These are phyloP conservation scores for Morphnarchus princeps DNA, from an alignment of 2,113 vertebrate genomes.

Conservation along the genomic window DNA sequence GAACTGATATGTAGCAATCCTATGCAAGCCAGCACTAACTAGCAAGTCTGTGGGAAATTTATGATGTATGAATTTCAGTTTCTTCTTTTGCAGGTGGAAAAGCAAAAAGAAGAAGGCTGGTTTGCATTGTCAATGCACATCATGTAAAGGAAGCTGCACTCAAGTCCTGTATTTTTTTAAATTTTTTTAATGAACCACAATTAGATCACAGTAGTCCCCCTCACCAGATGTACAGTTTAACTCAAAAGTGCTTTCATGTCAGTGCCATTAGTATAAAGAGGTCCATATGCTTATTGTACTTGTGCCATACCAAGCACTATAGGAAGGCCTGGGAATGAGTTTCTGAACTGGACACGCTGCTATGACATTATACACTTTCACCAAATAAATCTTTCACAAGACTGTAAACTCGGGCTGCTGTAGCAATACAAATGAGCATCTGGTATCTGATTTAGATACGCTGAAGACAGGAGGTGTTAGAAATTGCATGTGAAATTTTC, in stretches of 20 bases:
- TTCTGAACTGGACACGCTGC: not conserved
- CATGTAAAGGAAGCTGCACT: constrained; percentile 39
- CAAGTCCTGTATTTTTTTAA: not conserved
- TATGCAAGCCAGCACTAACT: not conserved
- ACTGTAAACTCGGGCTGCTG: not conserved
- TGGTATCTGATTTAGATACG: accelerated
- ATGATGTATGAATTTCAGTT: not conserved
- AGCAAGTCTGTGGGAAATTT: not conserved
- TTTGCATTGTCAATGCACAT: constrained; percentile 83
- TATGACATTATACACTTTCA: not conserved
- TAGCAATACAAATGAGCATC: not conserved
- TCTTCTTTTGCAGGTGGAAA: constrained; percentile 72
- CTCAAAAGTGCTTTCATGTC: not conserved
- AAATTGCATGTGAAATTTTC: not conserved
- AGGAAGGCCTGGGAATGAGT: not conserved
- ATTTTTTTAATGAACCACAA: not conserved
- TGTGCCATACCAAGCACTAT: not conserved
- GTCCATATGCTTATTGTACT: not conserved
- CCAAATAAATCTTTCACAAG: not conserved
- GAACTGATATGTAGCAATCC: accelerated
- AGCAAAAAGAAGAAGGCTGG: constrained; percentile 82
- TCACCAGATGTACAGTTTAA: not conserved
- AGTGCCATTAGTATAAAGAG: not conserved
- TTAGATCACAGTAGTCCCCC: not conserved
- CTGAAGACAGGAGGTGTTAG: not conserved